Conservation (phyloP, 2,113 vertebrate genomes). For the Larimichthys polyactis region DNA sequence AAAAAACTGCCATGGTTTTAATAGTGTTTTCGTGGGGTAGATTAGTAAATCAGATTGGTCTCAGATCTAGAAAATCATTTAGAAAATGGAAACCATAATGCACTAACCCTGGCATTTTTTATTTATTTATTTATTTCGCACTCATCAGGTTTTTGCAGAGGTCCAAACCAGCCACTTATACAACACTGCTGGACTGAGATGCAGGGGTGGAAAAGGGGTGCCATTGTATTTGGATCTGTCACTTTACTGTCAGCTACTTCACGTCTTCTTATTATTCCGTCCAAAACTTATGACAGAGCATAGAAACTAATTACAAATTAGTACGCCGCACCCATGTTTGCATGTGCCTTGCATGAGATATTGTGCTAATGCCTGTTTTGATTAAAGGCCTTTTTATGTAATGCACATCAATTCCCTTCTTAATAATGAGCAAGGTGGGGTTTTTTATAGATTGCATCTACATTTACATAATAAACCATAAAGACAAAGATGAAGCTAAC, state of each 20-base stretch:
- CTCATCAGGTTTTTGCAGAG: constrained; percentile 21
- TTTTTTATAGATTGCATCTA: constrained; percentile 4
- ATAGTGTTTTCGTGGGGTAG: constrained; percentile 50
- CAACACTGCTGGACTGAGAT: not conserved
- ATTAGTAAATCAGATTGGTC: constrained; percentile 72
- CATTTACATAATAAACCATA: constrained; percentile 27
- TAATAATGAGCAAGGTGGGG: constrained; percentile 9
- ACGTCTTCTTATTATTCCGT: not conserved
- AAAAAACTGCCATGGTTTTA: constrained; percentile 58
- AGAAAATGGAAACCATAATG: constrained; percentile 39
- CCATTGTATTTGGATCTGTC: not conserved
- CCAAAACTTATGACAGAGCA: not conserved
- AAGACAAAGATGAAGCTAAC: constrained; percentile 8
- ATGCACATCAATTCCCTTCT: constrained; percentile 19
- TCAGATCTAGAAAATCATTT: constrained; percentile 57
- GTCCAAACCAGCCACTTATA: constrained; percentile 1
- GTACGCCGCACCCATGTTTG: not conserved
- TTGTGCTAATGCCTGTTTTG: not conserved
- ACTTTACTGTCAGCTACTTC: not conserved
- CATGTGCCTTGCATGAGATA: not conserved
- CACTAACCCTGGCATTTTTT: constrained; percentile 23
- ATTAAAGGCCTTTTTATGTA: constrained; percentile 4
- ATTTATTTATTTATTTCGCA: constrained; percentile 4
- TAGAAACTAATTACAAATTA: not conserved
- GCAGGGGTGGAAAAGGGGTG: not conserved